Base-by-base conservation (phyloP, 2,888 invertebrate species). In the Dolichopus griseipennis region DNA sequence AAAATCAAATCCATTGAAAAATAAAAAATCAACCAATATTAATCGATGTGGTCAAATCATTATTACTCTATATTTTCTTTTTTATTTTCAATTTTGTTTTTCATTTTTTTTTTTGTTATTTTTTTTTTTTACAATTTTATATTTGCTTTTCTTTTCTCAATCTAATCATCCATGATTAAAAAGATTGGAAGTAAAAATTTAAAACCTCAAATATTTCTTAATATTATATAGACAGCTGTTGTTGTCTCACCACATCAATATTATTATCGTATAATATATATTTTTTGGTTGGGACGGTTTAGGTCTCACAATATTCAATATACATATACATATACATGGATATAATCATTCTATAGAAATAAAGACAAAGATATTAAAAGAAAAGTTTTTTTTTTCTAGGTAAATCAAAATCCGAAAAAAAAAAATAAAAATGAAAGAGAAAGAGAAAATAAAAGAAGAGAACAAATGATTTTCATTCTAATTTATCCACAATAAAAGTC, bases 11-110 rank as follows among this genome's bases (percentile, higher is more conserved):
- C 52, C 52, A 52, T 52, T 52, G 52, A 52, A 52, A 27, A n/a
- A n/a, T n/a, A n/a, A n/a, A n/a, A 52, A 18, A 52, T 52, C 52
- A 52, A 52, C 52, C 52, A 52, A 52, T 52, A 52, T 52, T 52
- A 52, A 52, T 52, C 52, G 52, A 52, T 52, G 52, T 52, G 52
- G 52, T 52, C 52, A 52, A 52, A 52, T 52, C 52, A 52, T 52
- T 18, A 52, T 52, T n/a, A 37, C 8, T n/a, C n/a, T 37, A 37
- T 9, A 27, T 27, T 37, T 8, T 37, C 37, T 37, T 37, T 37
- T 12, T 15, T 12, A 18, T 52, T 52, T 52, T 43, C 43, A 43
- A n/a, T n/a, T n/a, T n/a, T 27, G 2, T 27, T 27, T 27, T 27
- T 27, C 27, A 2, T 27, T 27, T 27, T 5, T 27, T 27, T 27